Conservation (phyloP, 2,888 invertebrate species). For the Microplitis deprimator region DNA sequence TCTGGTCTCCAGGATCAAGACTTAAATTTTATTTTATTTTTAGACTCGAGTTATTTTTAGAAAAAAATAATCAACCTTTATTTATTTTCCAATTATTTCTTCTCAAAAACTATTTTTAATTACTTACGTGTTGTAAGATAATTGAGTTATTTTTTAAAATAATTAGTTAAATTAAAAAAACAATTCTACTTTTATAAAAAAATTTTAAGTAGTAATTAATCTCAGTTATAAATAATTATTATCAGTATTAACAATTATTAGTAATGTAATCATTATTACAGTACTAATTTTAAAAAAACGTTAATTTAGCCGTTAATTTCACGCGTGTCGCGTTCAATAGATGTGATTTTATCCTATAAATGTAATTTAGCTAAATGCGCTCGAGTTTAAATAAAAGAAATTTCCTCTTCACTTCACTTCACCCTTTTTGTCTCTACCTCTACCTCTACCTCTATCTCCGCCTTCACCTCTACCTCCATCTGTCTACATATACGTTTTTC, state of each 20-base stretch:
- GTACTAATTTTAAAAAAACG: not conserved
- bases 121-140: not conserved
- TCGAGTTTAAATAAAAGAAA: not conserved
- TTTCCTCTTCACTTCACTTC: not conserved
- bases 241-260: not conserved
- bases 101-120: not conserved
- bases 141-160: too few species aligned
- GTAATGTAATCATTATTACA: not conserved
- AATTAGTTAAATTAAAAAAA: too few species aligned
- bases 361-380: slow-evolving; percentile 17
- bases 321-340: slow-evolving; percentile 22
- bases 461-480: not conserved
- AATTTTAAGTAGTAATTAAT: not conserved
- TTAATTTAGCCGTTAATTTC: slow-evolving; percentile 32
- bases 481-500: slow-evolving; percentile 1
- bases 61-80: not conserved
- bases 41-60: not conserved
- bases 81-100: not conserved
- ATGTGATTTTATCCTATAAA: slow-evolving; percentile 20
- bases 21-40: not conserved
- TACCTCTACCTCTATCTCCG: not conserved
- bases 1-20: not conserved
- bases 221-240: not conserved
- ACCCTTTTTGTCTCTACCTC: slow-evolving; percentile 2
- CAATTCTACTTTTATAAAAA: not conserved